These are phyloP conservation scores for Eueides isabella DNA, from an alignment of 1,140 invertebrate species.

Conservation along the genomic window DNA sequence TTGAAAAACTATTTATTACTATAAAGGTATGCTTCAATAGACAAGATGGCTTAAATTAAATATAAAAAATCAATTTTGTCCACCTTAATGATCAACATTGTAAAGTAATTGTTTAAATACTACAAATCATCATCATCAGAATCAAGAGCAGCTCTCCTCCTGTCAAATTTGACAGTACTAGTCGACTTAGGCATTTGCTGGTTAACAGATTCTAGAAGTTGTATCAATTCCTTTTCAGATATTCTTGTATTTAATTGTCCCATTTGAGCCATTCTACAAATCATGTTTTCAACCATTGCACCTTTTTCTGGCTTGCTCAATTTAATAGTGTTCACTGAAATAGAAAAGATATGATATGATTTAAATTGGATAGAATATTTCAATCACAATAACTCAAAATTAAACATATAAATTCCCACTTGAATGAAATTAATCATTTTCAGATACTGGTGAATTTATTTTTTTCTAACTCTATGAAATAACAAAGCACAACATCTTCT, in stretches of 20 bases:
- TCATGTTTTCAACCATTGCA: constrained; percentile 95
- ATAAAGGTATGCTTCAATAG: constrained; percentile 12
- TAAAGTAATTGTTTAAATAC: constrained; percentile 33
- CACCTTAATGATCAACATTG: neutral
- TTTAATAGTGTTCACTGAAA: constrained; percentile 95
- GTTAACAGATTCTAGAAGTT: constrained; percentile 92
- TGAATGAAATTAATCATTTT: no score
- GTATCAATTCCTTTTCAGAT: constrained; percentile 92
- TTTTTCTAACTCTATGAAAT: no score
- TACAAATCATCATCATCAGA: constrained; percentile 89
- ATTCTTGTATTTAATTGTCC: constrained; percentile 92
- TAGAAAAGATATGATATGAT: constrained; percentile 29
- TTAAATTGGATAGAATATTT: neutral
- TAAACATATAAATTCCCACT: no score
- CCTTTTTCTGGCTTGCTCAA: constrained; percentile 98
- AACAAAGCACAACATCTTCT: no score
- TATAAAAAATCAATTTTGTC: constrained; percentile 1
- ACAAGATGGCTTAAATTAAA: neutral
- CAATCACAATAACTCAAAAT: no score
- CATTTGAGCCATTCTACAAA: constrained; percentile 94
- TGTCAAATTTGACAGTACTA: constrained; percentile 93
- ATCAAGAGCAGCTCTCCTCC: constrained; percentile 91
- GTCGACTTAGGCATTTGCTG: constrained; percentile 91
- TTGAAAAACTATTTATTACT: neutral
- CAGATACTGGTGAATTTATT: no score